phyloP scores from a whole-genome alignment of 2,113 vertebrate genomes.

The Syngnathus typhle region DNA sequence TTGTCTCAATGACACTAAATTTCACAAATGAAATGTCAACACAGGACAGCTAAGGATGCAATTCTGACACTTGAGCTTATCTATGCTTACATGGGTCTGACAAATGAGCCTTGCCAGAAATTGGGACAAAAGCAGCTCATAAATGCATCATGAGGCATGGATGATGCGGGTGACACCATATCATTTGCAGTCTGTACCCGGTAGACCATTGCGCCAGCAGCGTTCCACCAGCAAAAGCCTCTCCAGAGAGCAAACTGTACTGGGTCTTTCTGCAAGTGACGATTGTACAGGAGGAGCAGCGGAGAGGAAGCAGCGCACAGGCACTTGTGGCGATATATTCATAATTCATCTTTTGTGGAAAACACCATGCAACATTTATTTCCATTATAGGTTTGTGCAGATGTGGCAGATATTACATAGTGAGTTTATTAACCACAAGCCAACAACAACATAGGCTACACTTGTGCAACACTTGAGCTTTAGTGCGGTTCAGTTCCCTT shows the following conservation, averaged over 20 bases:
- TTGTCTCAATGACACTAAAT: slow-evolving; percentile 7
- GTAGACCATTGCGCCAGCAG: slow-evolving; percentile 25
- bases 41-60: not conserved
- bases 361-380: slow-evolving; percentile 12
- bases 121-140: slow-evolving; percentile 12
- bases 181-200: slow-evolving; percentile 41
- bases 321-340: slow-evolving; percentile 21
- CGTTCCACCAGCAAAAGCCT: slow-evolving; percentile 34
- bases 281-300: slow-evolving; percentile 14
- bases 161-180: slow-evolving; percentile 36
- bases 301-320: not conserved
- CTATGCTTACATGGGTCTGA: not conserved
- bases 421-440: not conserved
- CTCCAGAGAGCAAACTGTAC: slow-evolving; percentile 15
- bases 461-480: not conserved
- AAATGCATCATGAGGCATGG: slow-evolving; percentile 21
- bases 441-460: not conserved
- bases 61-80: slow-evolving; percentile 2
- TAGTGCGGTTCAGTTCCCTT: not conserved
- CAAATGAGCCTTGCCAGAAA: slow-evolving; percentile 4
- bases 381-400: not conserved
- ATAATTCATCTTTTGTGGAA: slow-evolving; percentile 20
- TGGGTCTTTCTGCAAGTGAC: slow-evolving; percentile 13
- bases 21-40: slow-evolving; percentile 10
- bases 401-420: not conserved